Evolutionary conservation across 2,888 invertebrate genomes (phyloP), one percentile per base, ranked within the genome.

Genomic region (Gnatocerus cornutus): DNA sequence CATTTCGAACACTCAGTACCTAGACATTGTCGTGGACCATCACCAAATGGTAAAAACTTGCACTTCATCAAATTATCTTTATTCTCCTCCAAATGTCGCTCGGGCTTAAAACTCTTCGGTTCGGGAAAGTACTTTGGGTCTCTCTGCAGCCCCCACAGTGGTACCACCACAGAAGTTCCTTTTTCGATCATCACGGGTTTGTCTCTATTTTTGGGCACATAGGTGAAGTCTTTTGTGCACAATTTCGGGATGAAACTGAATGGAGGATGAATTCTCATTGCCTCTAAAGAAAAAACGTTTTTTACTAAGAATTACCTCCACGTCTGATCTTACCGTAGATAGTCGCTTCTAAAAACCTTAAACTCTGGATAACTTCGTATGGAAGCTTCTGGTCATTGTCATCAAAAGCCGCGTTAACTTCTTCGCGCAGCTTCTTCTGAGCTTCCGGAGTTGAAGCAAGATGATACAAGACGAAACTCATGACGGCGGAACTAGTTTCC

Each of bases 341-440:
- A 1, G 87, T 85, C 72, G 84, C 84, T 56, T 87, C 86, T 66
- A 89, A 73, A 74, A 87, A 88, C 0, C 80, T 76, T 84, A 88
- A 85, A 50, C 87, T 86, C 67, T 80, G 79, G 50, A 87, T 71
- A 0, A 84, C 81, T 10, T 88, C 87, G 70, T 87, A 87, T 3
- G 82, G 84, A 9, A 88, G 73, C 67, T 84, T 71, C 0, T 84
- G 83, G 8, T 83, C 78, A 63, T 86, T 78, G 39, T 81, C 80
- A 7, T 74, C n/a, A n/a, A n/a, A 74, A n/a, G 86, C 68, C 0
- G 84, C 83, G 0, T 64, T 71, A 7, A 87, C 78, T 77, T 88
- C 87, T 0, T 77, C n/a, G 5, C 83, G 78, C 3, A 87, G 68
- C 72, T 80, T 85, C 1, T 82, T 76, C 69, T 87, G 87, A 0